Evolutionary conservation across 2,888 invertebrate genomes (phyloP).

Genomic region (Atethmia centrago): DNA sequence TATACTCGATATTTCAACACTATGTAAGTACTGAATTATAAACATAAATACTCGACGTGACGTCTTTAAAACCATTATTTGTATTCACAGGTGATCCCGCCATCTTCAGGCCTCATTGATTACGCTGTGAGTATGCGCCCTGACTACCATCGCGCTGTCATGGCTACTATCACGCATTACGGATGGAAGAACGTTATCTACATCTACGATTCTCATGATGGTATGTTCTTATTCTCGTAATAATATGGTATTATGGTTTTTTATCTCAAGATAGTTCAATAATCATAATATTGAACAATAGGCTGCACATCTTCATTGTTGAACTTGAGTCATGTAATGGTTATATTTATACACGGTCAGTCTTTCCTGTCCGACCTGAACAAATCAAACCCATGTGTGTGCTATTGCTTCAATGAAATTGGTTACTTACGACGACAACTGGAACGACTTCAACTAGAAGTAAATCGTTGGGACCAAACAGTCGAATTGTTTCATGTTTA

Average conservation of each 20-base stretch:
- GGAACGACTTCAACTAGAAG: not conserved
- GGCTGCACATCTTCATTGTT: not conserved
- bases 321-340: not conserved
- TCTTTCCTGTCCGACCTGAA: not conserved
- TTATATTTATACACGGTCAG: not conserved
- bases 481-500: too few relatives aligned
- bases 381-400: not conserved
- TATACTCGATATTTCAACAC: not conserved
- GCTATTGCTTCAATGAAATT: not conserved
- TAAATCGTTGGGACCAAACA: not conserved
- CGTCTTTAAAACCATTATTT: constrained; percentile 12
- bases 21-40: not conserved
- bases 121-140: constrained; percentile 98
- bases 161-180: constrained; percentile 98
- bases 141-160: constrained; percentile 98
- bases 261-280: not conserved
- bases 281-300: not conserved
- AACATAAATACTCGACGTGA: not conserved
- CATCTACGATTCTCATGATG: constrained; percentile 97
- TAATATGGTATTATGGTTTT: not conserved
- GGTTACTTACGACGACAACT: not conserved
- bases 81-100: constrained; percentile 93
- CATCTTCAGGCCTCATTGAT: constrained; percentile 96
- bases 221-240: constrained; percentile 89
- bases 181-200: constrained; percentile 97